Percentiles rank a stretch among this genome's conserved stretches.
These are phyloP conservation scores for Trachelus iudaicus DNA, from an alignment of 2,888 invertebrate genomes.

Conservation along the genomic window DNA sequence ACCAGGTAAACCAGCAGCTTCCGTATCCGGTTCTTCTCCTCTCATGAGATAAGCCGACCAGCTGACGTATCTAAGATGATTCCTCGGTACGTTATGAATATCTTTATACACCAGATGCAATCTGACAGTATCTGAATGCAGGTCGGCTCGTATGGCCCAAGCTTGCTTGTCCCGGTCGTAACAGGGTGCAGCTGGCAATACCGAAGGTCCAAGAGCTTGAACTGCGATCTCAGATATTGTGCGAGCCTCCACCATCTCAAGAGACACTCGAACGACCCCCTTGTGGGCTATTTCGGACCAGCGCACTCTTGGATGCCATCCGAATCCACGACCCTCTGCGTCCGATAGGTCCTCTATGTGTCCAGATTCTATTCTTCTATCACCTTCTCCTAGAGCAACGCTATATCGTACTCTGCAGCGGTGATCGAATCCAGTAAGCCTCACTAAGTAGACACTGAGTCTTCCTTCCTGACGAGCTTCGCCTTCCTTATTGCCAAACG, in stretches of 20 bases:
- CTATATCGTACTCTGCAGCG: constrained; percentile 81
- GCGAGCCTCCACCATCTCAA: constrained; percentile 81
- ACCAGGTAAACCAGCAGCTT: constrained; percentile 76
- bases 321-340: constrained; percentile 76
- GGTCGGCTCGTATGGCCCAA: constrained; percentile 82
- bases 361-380: constrained; percentile 76
- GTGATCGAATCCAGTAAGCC: constrained; percentile 85
- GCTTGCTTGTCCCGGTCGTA: constrained; percentile 85
- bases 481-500: constrained; percentile 70
- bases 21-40: constrained; percentile 72
- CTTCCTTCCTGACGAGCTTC: constrained; percentile 62
- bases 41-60: constrained; percentile 78
- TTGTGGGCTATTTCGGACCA: constrained; percentile 72
- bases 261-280: constrained; percentile 74
- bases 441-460: constrained; percentile 72
- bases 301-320: constrained; percentile 76
- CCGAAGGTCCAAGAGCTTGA: constrained; percentile 68
- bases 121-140: constrained; percentile 80
- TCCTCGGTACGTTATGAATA: constrained; percentile 81
- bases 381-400: constrained; percentile 76
- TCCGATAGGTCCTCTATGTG: constrained; percentile 78
- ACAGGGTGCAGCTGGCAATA: constrained; percentile 72
- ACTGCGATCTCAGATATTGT: constrained; percentile 73
- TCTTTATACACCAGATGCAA: constrained; percentile 81
- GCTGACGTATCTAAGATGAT: constrained; percentile 78